These are phyloP conservation scores for Thereva unica DNA, from an alignment of 2,888 invertebrate genomes.

Conservation along the genomic window DNA sequence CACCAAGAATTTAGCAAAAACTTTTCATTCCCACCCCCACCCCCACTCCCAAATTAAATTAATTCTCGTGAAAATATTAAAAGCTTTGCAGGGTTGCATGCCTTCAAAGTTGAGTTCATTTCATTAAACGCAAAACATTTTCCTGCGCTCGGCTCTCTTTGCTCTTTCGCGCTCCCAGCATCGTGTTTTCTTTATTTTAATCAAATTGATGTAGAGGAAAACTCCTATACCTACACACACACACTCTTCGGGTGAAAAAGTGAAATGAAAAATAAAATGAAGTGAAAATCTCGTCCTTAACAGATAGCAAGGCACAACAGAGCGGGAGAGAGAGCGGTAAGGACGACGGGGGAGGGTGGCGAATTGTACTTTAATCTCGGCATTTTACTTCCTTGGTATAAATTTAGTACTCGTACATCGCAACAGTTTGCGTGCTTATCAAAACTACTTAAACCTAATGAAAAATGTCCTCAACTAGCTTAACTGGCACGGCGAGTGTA, in stretches of 20 bases:
- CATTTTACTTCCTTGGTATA: constrained; percentile 10
- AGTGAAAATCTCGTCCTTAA: constrained; percentile 25
- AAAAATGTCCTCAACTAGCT: constrained; percentile 34
- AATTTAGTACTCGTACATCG: constrained; percentile 2
- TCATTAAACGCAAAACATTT: constrained; percentile 11
- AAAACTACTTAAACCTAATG: constrained; percentile 35
- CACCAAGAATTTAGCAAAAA: too few species aligned
- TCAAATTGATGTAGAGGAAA: constrained; percentile 27
- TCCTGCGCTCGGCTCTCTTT: neutral
- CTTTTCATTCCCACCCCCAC: too few species aligned
- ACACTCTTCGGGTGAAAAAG: neutral
- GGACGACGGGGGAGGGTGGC: neutral
- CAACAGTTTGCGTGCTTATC: constrained; percentile 29
- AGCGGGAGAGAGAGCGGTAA: neutral
- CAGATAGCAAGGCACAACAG: constrained; percentile 13
- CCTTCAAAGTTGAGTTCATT: constrained; percentile 13
- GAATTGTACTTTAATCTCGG: constrained; percentile 5
- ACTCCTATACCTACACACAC: constrained; percentile 2
- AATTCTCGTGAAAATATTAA: constrained; percentile 23
- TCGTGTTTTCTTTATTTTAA: constrained; percentile 2
- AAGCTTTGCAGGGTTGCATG: constrained; percentile 15
- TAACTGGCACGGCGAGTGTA: constrained; percentile 13
- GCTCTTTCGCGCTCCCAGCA: too few species aligned
- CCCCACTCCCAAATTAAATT: constrained; percentile 5
- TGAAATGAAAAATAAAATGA: constrained; percentile 1